Percentiles rank a stretch among this genome's conserved stretches.
These are phyloP conservation scores for Acrocera orbiculus DNA, from an alignment of 2,888 invertebrate species.

Conservation along the genomic window DNA sequence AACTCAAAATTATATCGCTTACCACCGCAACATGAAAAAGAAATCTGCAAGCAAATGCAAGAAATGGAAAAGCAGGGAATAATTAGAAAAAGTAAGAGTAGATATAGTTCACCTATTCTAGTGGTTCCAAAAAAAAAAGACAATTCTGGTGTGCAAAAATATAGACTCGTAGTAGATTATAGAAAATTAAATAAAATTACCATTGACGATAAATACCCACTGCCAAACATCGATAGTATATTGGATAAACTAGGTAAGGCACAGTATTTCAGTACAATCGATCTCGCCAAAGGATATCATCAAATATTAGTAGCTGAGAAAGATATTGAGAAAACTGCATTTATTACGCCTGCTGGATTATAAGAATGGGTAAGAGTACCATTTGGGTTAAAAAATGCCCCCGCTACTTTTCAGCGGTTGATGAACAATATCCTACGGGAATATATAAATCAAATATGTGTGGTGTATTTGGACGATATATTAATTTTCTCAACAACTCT, in stretches of 20 bases:
- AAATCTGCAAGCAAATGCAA: constrained; percentile 5
- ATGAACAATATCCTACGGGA: constrained; percentile 9
- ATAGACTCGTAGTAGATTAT: constrained; percentile 8
- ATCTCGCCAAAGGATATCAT: constrained; percentile 7
- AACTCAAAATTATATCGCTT: constrained; percentile 8
- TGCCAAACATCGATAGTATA: constrained; percentile 8
- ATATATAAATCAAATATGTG: constrained; percentile 3
- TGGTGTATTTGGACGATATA: constrained; percentile 8
- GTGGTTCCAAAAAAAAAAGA: constrained; percentile 7
- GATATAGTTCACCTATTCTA: constrained; percentile 7
- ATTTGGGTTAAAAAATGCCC: constrained; percentile 7
- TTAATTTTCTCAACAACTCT: constrained; percentile 8
- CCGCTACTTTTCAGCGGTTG: constrained; percentile 7
- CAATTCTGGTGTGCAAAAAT: constrained; percentile 8
- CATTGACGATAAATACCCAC: constrained; percentile 7
- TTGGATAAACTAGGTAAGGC: constrained; percentile 7
- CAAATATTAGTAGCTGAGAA: constrained; percentile 4
- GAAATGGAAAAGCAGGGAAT: constrained; percentile 10
- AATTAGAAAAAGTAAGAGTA: constrained; percentile 7
- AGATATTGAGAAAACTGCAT: constrained; percentile 10
- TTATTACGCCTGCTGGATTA: constrained; percentile 8
- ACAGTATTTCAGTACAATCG: constrained; percentile 9
- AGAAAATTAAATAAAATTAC: constrained; percentile 7
- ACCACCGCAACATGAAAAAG: constrained; percentile 6
- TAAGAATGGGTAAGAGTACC: constrained; percentile 10